These are phyloP conservation scores for Spizaetus ornatus DNA, from an alignment of 2,113 vertebrate species.

Conservation along the genomic window DNA sequence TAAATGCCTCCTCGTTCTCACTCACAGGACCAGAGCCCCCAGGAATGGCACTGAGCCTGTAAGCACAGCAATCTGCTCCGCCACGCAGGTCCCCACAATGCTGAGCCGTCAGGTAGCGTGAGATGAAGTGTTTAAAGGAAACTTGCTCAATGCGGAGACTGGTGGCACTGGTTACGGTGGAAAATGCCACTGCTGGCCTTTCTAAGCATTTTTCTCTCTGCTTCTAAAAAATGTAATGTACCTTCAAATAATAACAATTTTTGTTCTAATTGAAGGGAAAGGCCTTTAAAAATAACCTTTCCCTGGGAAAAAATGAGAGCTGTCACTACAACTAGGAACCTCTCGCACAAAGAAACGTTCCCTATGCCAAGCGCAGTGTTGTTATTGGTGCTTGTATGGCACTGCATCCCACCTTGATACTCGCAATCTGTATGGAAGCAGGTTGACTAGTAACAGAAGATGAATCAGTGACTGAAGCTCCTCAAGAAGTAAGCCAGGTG, in stretches of 20 bases:
- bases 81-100: accelerated
- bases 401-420: background rate
- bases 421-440: background rate
- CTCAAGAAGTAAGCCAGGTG: background rate
- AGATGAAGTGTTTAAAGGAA: background rate
- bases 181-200: background rate
- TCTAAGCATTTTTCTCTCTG: background rate
- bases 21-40: background rate
- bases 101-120: background rate
- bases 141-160: background rate
- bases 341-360: background rate
- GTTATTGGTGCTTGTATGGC: background rate
- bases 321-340: background rate
- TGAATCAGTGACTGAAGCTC: background rate
- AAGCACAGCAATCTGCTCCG: background rate
- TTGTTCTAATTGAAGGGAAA: background rate
- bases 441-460: background rate
- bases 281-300: background rate
- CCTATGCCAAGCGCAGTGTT: background rate
- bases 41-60: background rate
- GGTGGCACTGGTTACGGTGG: background rate
- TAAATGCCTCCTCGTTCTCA: background rate
- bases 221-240: background rate
- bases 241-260: background rate
- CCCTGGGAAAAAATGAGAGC: background rate